Percentiles rank a stretch among this genome's conserved stretches.
phyloP scores from a whole-genome alignment of 2,113 vertebrate genomes.

The Otolemur garnettii region DNA sequence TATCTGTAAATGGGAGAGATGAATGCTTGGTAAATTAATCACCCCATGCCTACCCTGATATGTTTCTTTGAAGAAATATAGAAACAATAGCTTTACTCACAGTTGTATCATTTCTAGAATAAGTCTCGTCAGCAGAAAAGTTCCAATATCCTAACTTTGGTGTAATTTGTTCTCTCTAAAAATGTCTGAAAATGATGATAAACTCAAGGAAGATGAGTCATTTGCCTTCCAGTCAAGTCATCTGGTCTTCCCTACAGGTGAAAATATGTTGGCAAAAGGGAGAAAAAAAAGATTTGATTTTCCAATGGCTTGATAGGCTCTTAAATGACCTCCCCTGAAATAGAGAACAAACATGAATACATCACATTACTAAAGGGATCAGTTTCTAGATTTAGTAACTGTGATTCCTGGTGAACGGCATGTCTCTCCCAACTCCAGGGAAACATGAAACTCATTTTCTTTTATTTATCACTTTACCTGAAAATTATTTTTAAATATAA shows the following conservation, averaged over 20 bases:
- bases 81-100: slow-evolving; percentile 24
- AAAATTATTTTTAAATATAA: slow-evolving; percentile 10
- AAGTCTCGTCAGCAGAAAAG: neutral
- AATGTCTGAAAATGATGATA: slow-evolving; percentile 38
- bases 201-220: neutral
- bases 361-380: neutral
- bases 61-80: slow-evolving; percentile 18
- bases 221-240: neutral
- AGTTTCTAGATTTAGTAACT: neutral
- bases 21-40: neutral
- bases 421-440: neutral
- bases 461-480: slow-evolving; percentile 5
- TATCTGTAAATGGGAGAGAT: neutral
- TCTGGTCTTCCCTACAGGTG: neutral
- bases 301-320: neutral
- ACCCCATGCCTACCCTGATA: neutral
- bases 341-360: neutral
- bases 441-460: neutral
- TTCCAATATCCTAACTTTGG: neutral
- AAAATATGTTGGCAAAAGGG: neutral
- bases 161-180: neutral
- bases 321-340: slow-evolving; percentile 23
- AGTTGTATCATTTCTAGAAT: slow-evolving; percentile 25
- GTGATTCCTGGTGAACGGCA: neutral
- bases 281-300: neutral